These are phyloP conservation scores for Ormyrus thymus DNA, from an alignment of 2,888 invertebrate species.

Conservation along the genomic window DNA sequence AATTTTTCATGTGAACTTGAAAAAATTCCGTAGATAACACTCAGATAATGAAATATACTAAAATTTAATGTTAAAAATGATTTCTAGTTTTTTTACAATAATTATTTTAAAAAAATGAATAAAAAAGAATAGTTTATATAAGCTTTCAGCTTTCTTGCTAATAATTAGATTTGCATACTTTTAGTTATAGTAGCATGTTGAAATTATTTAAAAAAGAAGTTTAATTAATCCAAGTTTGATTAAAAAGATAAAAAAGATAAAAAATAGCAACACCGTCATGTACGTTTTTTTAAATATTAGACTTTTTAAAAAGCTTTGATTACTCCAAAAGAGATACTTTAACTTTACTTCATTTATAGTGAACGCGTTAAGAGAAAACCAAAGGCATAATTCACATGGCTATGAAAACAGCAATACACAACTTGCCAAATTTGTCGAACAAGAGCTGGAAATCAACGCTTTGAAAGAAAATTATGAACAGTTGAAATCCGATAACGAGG, in stretches of 20 bases:
- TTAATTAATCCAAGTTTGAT: neutral
- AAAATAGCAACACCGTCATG: neutral
- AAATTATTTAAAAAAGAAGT: neutral
- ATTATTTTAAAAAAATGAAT: no score
- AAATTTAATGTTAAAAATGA: neutral
- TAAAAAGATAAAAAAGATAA: conserved; percentile 24
- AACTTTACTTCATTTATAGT: conserved; percentile 59
- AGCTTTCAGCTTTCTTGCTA: no score
- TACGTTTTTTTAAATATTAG: conserved; percentile 32
- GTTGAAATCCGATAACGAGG: conserved; percentile 80
- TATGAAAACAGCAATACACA: conserved; percentile 57
- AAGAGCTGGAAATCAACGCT: conserved; percentile 75
- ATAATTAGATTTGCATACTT: neutral
- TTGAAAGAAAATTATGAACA: conserved; percentile 77
- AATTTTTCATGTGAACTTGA: conserved; percentile 14
- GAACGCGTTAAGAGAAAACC: conserved; percentile 58
- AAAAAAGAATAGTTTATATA: no score
- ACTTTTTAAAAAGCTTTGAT: conserved; percentile 7
- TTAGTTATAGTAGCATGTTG: conserved; percentile 33
- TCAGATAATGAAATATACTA: neutral
- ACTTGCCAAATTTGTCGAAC: conserved; percentile 67
- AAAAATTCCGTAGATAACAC: neutral
- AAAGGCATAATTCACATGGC: conserved; percentile 35
- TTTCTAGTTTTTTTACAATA: neutral
- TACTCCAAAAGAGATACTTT: neutral